A percentile compares a stretch with the other conserved stretches of the same genome.
These are phyloP conservation scores for Bufo gargarizans DNA, from an alignment of 2,113 vertebrate species.

Conservation along the genomic window DNA sequence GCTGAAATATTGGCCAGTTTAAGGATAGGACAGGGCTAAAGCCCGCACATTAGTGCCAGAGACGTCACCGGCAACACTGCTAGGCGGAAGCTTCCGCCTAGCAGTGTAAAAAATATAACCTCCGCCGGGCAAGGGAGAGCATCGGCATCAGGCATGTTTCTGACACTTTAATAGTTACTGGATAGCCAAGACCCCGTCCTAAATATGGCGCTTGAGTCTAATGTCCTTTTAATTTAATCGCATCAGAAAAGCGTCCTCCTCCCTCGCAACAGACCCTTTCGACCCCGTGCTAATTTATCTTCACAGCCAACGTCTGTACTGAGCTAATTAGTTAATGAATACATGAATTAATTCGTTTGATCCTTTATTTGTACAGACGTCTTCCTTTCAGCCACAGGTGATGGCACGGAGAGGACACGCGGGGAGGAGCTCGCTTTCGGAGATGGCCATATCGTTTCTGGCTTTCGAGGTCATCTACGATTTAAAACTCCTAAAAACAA, in stretches of 20 bases:
- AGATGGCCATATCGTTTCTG: neutral
- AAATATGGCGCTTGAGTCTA: neutral
- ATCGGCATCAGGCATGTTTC: neutral
- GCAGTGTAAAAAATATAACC: too few species aligned
- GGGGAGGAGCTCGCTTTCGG: neutral
- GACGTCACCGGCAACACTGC: too few species aligned
- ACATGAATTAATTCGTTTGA: neutral
- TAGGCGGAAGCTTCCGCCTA: too few species aligned
- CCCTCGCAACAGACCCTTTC: neutral
- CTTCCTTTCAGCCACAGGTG: slow-evolving; percentile 2
- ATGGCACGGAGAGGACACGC: neutral
- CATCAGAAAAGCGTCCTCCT: neutral
- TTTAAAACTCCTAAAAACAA: neutral
- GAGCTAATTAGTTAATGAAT: neutral
- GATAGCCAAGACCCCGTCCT: neutral
- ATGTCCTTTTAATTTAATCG: neutral
- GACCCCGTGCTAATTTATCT: slow-evolving; percentile 3
- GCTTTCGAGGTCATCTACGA: neutral
- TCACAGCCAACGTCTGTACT: neutral
- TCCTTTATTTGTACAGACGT: neutral
- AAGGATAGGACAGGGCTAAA: too few species aligned
- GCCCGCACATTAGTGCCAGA: too few species aligned
- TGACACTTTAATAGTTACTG: neutral
- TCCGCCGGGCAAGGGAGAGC: too few species aligned
- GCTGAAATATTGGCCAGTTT: too few species aligned